phyloP scores from a whole-genome alignment of 1,140 invertebrate species.

The Ceratitis capitata region DNA sequence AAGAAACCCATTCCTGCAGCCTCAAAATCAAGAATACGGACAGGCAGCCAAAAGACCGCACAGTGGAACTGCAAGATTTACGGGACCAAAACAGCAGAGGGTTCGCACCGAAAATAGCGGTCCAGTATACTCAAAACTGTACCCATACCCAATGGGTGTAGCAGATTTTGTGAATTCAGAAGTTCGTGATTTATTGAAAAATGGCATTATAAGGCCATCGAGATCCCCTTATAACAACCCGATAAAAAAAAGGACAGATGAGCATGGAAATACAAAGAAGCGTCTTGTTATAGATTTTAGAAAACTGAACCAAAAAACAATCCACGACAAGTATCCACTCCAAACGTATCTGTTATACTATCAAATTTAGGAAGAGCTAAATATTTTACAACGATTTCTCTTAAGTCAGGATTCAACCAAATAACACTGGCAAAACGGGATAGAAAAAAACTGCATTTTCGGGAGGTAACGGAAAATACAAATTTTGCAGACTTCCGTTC shows the following conservation, averaged over 20 bases:
- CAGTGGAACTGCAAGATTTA: no score
- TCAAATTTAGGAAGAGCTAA: constrained; percentile 34
- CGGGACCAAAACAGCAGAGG: not conserved
- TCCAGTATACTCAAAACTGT: no score
- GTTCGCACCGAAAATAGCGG: constrained; percentile 30
- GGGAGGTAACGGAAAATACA: constrained; percentile 12
- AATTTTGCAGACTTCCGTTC: constrained; percentile 51
- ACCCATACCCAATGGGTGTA: no score
- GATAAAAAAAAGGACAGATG: constrained; percentile 30
- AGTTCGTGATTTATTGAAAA: no score
- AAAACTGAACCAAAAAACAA: constrained; percentile 52
- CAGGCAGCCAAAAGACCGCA: not conserved
- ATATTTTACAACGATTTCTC: constrained; percentile 35
- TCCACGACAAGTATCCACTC: constrained; percentile 40
- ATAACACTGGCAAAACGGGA: constrained; percentile 27
- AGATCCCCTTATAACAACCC: not conserved
- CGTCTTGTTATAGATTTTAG: constrained; percentile 57
- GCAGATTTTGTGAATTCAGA: no score
- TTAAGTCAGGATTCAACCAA: constrained; percentile 40
- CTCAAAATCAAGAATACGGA: no score
- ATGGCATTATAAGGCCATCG: not conserved
- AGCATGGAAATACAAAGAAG: no score
- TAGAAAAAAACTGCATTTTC: constrained; percentile 32
- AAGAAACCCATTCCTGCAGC: not conserved
- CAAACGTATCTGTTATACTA: constrained; percentile 40